These are phyloP conservation scores for Cylindroiulus punctatus DNA, from an alignment of 2,888 invertebrate genomes.

Conservation along the genomic window DNA sequence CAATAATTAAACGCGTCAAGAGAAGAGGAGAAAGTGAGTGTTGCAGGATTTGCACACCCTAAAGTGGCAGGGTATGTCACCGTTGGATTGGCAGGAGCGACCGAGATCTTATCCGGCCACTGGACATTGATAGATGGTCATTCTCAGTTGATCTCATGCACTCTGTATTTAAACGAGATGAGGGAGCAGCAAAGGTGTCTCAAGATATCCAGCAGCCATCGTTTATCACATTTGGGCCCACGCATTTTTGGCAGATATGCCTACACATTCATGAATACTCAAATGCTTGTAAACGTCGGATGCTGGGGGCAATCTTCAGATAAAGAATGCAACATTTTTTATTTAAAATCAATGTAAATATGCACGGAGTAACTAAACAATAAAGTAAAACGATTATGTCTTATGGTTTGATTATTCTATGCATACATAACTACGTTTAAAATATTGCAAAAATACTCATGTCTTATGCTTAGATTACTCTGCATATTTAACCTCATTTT, in stretches of 20 bases:
- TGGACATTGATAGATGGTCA: conserved; percentile 40
- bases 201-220: not conserved
- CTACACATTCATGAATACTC: not conserved
- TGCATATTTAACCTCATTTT: no score
- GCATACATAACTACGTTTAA: no score
- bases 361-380: no score
- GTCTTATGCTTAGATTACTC: no score
- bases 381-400: no score
- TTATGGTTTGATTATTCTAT: no score
- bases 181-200: not conserved
- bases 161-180: not conserved
- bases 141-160: not conserved
- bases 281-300: not conserved
- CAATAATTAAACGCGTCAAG: not conserved
- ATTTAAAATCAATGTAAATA: no score
- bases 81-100: not conserved
- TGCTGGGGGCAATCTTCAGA: not conserved
- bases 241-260: not conserved
- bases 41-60: conserved; percentile 10
- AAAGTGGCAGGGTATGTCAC: not conserved
- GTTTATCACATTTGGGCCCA: not conserved
- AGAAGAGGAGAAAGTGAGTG: conserved; percentile 5
- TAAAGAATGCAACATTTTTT: no score
- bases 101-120: not conserved
- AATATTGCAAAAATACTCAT: no score